Percentiles rank a stretch among this genome's conserved stretches.
phyloP scores from a whole-genome alignment of 1,140 invertebrate genomes.

The Portunus trituberculatus region DNA sequence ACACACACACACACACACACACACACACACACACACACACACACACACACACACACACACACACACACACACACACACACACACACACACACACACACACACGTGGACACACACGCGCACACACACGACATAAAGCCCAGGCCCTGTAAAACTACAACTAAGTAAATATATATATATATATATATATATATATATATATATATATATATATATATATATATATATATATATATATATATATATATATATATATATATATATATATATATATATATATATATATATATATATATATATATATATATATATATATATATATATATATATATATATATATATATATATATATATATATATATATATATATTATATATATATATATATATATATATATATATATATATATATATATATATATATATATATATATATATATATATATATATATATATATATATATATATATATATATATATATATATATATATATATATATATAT shows the following conservation, averaged over 20 bases:
- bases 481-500: conserved; percentile 57
- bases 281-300: conserved; percentile 31
- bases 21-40: too few relatives aligned
- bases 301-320: conserved; percentile 64
- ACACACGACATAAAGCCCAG: too few relatives aligned
- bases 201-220: neutral
- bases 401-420: conserved; percentile 65
- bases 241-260: neutral
- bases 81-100: neutral
- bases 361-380: conserved; percentile 50
- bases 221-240: conserved; percentile 3
- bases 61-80: too few relatives aligned
- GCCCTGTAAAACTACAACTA: too few relatives aligned
- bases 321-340: conserved; percentile 61
- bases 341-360: conserved; percentile 39
- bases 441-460: conserved; percentile 59
- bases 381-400: conserved; percentile 64
- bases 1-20: too few relatives aligned
- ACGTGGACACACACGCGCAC: neutral
- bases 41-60: too few relatives aligned
- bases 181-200: neutral
- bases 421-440: conserved; percentile 46
- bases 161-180: too few relatives aligned
- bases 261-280: neutral
- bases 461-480: conserved; percentile 56